Evolutionary conservation across 2,797 vertebrate genomes (phyloP).

Genomic region (Amblyopsis hoosieri): DNA sequence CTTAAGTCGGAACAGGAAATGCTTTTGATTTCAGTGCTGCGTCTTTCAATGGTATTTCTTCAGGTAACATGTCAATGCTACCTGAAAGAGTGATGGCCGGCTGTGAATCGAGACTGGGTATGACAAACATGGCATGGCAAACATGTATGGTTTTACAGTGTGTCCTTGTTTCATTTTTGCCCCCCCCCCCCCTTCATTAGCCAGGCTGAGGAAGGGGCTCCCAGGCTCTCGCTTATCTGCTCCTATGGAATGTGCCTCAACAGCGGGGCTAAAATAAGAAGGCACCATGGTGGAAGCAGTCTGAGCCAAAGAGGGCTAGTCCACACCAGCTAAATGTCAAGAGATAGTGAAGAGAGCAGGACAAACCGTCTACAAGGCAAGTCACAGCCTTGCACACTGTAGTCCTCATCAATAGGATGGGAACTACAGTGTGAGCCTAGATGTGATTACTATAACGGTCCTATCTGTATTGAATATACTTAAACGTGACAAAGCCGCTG

Average conservation of each 20-base stretch:
- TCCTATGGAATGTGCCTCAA: constrained; percentile 79
- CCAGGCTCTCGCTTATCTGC: constrained; percentile 70
- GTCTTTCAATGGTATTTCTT: too few species aligned
- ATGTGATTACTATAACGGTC: neutral
- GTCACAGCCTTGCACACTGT: neutral
- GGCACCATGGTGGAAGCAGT: constrained; percentile 58
- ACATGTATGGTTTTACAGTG: constrained; percentile 36
- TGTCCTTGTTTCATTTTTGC: neutral
- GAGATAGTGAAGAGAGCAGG: constrained; percentile 60
- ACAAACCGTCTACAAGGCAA: constrained; percentile 1
- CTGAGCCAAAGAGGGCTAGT: constrained; percentile 56
- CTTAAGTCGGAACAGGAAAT: too few species aligned
- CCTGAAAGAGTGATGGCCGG: neutral
- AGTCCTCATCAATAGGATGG: neutral
- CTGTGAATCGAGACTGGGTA: neutral
- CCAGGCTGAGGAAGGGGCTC: constrained; percentile 33
- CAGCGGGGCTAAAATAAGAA: constrained; percentile 81
- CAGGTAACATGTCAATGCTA: neutral
- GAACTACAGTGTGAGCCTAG: neutral
- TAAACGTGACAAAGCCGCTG: neutral
- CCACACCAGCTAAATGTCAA: constrained; percentile 78
- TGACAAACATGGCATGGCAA: constrained; percentile 9
- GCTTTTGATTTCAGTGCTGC: too few species aligned
- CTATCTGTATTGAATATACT: neutral
- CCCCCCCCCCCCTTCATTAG: neutral